Evolutionary conservation across 2,113 vertebrate species (phyloP).

Genomic region (Heliornis fulica): DNA sequence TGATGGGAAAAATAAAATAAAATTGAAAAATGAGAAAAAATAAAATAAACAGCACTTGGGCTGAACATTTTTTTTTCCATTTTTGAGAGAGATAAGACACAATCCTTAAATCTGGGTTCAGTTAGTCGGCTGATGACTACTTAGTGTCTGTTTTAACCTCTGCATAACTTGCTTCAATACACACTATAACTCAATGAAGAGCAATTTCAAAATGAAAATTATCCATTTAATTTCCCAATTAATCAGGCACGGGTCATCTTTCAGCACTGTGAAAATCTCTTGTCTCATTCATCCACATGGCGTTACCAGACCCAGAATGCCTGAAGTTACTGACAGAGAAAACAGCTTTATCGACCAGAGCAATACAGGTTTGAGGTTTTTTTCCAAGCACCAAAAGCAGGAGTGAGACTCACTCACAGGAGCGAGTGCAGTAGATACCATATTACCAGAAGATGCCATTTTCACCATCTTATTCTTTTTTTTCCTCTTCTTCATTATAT

Average conservation of each 20-base stretch:
- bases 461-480: not conserved
- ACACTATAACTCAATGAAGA: not conserved
- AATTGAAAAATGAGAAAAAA: not conserved
- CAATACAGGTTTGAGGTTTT: not conserved
- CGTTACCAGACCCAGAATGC: not conserved
- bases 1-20: fast-evolving
- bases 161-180: not conserved
- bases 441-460: not conserved
- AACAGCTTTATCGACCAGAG: not conserved
- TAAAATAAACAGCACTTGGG: not conserved
- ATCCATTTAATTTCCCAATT: not conserved
- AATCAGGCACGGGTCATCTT: not conserved
- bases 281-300: not conserved
- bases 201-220: not conserved
- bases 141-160: not conserved
- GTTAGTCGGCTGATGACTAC: not conserved
- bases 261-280: not conserved
- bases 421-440: not conserved
- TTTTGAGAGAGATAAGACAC: not conserved
- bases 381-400: not conserved
- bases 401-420: not conserved
- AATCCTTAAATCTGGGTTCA: not conserved
- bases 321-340: not conserved
- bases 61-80: not conserved
- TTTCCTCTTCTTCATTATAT: not conserved